phyloP scores from a whole-genome alignment of 2,797 vertebrate genomes.

The Peromyscus melanophrys region DNA sequence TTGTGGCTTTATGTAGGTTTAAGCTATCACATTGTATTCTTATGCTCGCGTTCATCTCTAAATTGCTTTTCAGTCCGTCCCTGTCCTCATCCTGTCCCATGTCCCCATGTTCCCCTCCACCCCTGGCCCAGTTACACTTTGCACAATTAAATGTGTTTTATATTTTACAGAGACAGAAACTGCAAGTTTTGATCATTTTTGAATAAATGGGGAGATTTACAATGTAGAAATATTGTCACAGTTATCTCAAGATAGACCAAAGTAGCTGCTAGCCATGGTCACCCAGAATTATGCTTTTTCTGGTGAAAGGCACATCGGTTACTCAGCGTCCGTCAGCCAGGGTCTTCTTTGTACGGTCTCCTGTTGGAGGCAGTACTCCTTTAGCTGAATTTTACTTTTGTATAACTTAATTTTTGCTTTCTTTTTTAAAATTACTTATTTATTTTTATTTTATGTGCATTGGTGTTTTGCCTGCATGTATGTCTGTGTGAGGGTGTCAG shows the following conservation, averaged over 20 bases:
- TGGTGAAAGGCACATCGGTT: neutral
- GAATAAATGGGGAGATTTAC: neutral
- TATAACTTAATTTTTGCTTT: neutral
- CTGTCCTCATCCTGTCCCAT: no score
- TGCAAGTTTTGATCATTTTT: neutral
- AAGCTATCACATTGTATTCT: no score
- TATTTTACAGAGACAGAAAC: neutral
- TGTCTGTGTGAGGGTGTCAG: neutral
- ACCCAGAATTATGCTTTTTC: neutral
- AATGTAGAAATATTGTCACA: neutral
- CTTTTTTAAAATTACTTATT: neutral
- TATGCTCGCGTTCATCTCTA: rapidly evolving
- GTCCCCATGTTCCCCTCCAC: no score
- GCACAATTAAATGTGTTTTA: neutral
- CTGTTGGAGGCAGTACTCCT: neutral
- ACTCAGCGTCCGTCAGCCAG: neutral
- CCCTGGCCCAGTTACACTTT: neutral
- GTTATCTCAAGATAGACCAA: neutral
- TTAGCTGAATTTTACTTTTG: neutral
- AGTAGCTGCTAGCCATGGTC: neutral
- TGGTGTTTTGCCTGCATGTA: no score
- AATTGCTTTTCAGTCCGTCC: neutral
- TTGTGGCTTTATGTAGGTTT: neutral
- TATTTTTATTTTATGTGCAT: no score
- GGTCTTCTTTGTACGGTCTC: no score